Conservation (phyloP, 2,888 invertebrate genomes). For the Melanchra persicariae region DNA sequence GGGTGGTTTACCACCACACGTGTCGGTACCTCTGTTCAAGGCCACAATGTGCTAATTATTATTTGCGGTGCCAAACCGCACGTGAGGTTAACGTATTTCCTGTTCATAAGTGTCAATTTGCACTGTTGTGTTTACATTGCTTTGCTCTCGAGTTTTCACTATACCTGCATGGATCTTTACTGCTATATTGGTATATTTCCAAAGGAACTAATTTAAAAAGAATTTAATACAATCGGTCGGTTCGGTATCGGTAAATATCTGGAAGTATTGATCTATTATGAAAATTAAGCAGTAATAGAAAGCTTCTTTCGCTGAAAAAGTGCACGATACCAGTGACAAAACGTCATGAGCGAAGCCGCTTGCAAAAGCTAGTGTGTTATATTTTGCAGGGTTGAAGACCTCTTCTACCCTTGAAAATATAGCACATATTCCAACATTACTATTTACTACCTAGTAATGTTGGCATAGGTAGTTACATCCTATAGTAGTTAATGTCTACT, state of each 20-base stretch:
- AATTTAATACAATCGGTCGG: too few relatives aligned
- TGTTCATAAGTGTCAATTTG: conserved; percentile 24
- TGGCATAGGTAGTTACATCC: too few relatives aligned
- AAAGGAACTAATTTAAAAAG: too few relatives aligned
- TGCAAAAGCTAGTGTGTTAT: too few relatives aligned
- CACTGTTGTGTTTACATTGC: background rate
- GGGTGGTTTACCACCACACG: background rate
- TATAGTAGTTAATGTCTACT: too few relatives aligned
- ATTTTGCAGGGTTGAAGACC: too few relatives aligned
- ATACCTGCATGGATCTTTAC: background rate
- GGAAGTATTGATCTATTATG: background rate
- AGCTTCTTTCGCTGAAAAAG: background rate
- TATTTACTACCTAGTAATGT: too few relatives aligned
- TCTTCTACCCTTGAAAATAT: too few relatives aligned
- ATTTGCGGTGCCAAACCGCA: conserved; percentile 27
- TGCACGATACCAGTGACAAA: background rate
- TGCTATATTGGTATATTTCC: background rate
- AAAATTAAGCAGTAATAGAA: background rate
- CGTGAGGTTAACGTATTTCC: conserved; percentile 16
- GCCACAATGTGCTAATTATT: conserved; percentile 14
- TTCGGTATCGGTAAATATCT: too few relatives aligned
- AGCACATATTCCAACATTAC: too few relatives aligned
- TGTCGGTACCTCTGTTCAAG: background rate
- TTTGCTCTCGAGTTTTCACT: background rate
- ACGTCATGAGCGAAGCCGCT: background rate